Evolutionary conservation across 1,140 invertebrate species (phyloP), one percentile per base, ranked within the genome.

Genomic region (Brachystomella parvula): DNA sequence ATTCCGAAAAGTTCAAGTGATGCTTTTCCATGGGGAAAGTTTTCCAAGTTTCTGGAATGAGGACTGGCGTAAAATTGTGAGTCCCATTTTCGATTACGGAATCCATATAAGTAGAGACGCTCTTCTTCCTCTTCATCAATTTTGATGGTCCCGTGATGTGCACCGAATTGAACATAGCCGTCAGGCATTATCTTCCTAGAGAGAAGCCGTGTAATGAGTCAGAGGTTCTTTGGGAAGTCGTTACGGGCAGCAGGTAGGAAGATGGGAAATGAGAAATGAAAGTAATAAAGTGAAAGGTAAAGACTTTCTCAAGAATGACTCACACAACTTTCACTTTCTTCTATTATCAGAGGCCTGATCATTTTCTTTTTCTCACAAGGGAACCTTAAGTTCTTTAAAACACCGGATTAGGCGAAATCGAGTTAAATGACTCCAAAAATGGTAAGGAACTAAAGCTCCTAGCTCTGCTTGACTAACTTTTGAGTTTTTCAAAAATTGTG

Each of bases 81-180:
- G 24, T 53, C 49, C 49, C 49, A 81, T 56, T 77, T 75, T 64
- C 80, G 76, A 57, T 83, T 81, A 57, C 81, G 79, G 0, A 81
- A 72, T 12, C 83, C 80, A 33, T 82, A 79, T 17, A 82, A 69
- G 47, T 77, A 79, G 9, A 85, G 68, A 67, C 69, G 65, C 60
- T 71, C 65, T 33, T 75, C 71, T 6, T 76, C 67, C 1, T 67
- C 32, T 44, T 75, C 74, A 3, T 69, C 75, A 19, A 82, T 60
- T 65, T 75, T 70, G 3, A 79, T 33, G 2, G 66, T 74, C 1
- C 82, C 82, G 32, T 77, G 67, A 17, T 82, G 64, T 59, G 78
- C 78, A 53, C 82, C 82, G 76, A 78, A 82, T 69, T 82, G 81
- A 68, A 82, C 80, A 71, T 81, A 82, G 47, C 77, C 77, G n/a